Conservation (phyloP, 2,888 invertebrate species). For the Thereva unica region DNA sequence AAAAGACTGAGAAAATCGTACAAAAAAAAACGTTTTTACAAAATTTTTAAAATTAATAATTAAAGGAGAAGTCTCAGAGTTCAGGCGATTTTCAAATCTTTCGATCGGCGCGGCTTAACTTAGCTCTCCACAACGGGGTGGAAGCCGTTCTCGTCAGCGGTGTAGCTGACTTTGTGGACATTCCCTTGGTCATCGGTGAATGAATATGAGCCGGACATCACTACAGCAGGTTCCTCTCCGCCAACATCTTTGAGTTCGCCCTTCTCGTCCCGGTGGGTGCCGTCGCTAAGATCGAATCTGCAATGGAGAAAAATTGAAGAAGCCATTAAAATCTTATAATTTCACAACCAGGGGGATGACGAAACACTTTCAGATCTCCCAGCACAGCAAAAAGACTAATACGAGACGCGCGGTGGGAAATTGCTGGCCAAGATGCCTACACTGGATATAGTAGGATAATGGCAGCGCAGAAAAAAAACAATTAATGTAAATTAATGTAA, state of each 20-base stretch:
- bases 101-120: neutral
- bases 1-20: constrained; percentile 5
- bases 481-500: too few species aligned
- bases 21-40: constrained; percentile 29
- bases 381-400: too few species aligned
- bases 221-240: constrained; percentile 45
- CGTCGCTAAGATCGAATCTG: constrained; percentile 46
- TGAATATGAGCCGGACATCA: constrained; percentile 48
- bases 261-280: constrained; percentile 46
- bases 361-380: neutral
- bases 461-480: too few species aligned
- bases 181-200: constrained; percentile 47
- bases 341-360: constrained; percentile 7
- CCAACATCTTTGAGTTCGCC: constrained; percentile 46
- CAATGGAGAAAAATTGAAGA: constrained; percentile 7
- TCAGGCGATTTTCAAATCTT: constrained; percentile 1
- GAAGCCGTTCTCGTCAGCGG: constrained; percentile 49
- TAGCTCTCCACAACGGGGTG: constrained; percentile 44
- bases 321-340: neutral
- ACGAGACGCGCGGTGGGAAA: too few species aligned
- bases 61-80: constrained; percentile 15
- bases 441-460: too few species aligned
- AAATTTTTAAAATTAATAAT: constrained; percentile 18
- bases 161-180: constrained; percentile 48
- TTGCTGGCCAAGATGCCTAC: too few species aligned